These are phyloP conservation scores for Hydrolagus colliei DNA, from an alignment of 2,797 vertebrate species.

Conservation along the genomic window DNA sequence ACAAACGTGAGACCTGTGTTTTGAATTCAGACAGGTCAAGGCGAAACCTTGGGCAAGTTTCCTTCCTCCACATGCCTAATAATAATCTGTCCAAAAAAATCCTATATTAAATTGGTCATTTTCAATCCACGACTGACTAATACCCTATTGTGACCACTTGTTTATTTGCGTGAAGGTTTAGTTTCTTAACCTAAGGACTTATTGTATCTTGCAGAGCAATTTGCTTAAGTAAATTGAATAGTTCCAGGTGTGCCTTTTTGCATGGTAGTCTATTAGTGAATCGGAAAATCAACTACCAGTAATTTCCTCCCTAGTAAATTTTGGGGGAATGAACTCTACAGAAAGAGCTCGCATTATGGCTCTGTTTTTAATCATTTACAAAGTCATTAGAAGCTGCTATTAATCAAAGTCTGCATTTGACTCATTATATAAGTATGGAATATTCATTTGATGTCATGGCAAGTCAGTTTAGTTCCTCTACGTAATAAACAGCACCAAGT, in stretches of 20 bases:
- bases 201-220: no score
- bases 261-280: slow-evolving; percentile 44
- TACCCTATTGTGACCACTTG: no score
- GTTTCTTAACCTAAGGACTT: no score
- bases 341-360: slow-evolving; percentile 38
- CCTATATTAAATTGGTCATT: no score
- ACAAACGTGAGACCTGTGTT: no score
- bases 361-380: slow-evolving; percentile 36
- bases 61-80: no score
- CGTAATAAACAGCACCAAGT: background rate
- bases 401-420: slow-evolving; percentile 35
- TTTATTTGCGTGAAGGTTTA: no score
- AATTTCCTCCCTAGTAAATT: slow-evolving; percentile 43
- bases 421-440: slow-evolving; percentile 44
- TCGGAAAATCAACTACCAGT: slow-evolving; percentile 44
- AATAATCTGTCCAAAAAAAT: no score
- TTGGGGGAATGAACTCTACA: slow-evolving; percentile 38
- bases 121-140: no score
- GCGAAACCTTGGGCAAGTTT: no score
- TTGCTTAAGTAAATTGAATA: no score
- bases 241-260: slow-evolving; percentile 46
- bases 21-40: no score
- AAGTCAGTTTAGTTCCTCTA: slow-evolving; percentile 29
- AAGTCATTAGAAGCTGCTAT: slow-evolving; percentile 41
- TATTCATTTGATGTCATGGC: slow-evolving; percentile 47